A percentile compares a stretch with the other conserved stretches of the same genome.
phyloP scores from a whole-genome alignment of 2,113 vertebrate species.

The Microcebus jonahi region DNA sequence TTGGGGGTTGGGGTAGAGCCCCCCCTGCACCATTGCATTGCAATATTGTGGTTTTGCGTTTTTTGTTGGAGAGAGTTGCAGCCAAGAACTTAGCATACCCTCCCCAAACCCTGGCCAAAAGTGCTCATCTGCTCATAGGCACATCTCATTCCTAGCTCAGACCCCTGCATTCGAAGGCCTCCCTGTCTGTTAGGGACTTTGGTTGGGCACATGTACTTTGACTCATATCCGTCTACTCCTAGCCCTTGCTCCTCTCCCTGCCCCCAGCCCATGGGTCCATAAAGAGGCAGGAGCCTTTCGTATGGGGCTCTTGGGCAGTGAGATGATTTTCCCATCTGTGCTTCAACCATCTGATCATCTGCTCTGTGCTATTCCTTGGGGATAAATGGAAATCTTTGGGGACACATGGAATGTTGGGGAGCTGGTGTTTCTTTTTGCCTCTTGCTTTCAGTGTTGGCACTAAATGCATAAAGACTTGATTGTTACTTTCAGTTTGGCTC shows the following conservation, averaged over 20 bases:
- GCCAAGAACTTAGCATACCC: not conserved
- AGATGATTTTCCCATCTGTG: not conserved
- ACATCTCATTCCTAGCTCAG: not conserved
- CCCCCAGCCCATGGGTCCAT: not conserved
- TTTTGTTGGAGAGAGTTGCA: not conserved
- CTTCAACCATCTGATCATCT: not conserved
- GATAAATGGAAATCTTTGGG: not conserved
- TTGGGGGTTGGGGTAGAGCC: rapidly evolving
- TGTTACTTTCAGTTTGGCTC: not conserved
- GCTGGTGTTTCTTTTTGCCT: not conserved
- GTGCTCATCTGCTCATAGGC: rapidly evolving
- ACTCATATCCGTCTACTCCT: not conserved
- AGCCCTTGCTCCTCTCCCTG: not conserved
- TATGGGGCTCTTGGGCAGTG: not conserved
- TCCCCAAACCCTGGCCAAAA: rapidly evolving
- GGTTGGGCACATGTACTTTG: not conserved
- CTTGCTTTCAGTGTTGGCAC: not conserved
- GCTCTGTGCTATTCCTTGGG: too few relatives aligned
- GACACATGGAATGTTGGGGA: not conserved
- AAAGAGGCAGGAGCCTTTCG: not conserved
- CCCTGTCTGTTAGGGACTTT: not conserved
- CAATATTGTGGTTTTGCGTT: not conserved
- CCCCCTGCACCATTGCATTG: not conserved
- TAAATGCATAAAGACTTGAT: not conserved
- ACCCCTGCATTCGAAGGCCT: rapidly evolving